Conservation (phyloP, 2,113 vertebrate genomes). For the Isurus oxyrinchus region DNA sequence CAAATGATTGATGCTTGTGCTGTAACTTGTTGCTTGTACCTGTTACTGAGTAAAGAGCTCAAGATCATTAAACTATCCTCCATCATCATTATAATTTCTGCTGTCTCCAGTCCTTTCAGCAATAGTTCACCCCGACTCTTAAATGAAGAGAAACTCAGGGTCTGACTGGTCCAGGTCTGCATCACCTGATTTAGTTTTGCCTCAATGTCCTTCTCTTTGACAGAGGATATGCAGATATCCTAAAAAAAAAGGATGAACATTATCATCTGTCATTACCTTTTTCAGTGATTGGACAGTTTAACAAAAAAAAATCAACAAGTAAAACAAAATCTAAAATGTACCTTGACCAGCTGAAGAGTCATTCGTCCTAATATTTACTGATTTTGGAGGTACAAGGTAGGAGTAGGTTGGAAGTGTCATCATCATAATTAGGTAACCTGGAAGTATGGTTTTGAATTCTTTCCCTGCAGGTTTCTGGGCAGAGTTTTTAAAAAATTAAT, state of each 20-base stretch:
- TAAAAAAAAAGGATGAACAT: constrained; percentile 41
- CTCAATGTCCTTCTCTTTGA: constrained; percentile 70
- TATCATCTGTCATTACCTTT: not conserved
- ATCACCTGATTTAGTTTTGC: constrained; percentile 57
- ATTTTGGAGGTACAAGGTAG: not conserved
- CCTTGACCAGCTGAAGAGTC: not conserved
- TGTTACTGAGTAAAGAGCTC: constrained; percentile 62
- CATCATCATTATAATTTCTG: constrained; percentile 61
- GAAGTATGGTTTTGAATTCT: not conserved
- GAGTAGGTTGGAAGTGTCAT: not conserved
- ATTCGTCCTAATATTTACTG: not conserved
- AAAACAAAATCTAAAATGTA: not conserved
- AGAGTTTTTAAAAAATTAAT: too few relatives aligned
- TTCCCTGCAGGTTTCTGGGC: too few relatives aligned
- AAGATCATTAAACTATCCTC: constrained; percentile 67
- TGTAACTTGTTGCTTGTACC: constrained; percentile 48
- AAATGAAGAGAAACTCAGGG: constrained; percentile 57
- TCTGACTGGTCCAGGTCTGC: constrained; percentile 59
- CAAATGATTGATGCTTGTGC: not conserved
- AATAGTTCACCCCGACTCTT: constrained; percentile 63
- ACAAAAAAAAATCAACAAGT: not conserved
- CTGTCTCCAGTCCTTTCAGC: constrained; percentile 57
- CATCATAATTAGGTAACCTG: not conserved
- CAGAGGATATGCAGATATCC: constrained; percentile 70
- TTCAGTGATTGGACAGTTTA: not conserved